Base-by-base conservation (phyloP, 1,140 invertebrate genomes). In the Ridgeia piscesae region DNA sequence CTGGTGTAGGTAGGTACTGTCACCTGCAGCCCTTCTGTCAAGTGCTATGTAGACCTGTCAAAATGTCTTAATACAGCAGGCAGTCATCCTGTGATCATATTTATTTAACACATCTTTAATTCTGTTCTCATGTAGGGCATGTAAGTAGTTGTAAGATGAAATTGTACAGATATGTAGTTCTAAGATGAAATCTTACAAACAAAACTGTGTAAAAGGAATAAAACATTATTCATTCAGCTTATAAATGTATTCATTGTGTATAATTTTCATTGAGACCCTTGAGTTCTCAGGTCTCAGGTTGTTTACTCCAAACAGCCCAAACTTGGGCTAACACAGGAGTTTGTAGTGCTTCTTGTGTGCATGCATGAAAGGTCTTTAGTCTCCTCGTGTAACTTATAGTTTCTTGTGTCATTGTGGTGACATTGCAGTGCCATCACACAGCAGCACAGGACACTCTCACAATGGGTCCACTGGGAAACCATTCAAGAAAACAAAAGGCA, bases 1-100 rank as follows among this genome's bases (percentile, higher is more conserved):
- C 95, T n/a, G 93, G 94, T 91, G 48, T 95, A 91, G 94, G 95
- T 96, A 31, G 89, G 58, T 77, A 9, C 27, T 77, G 58, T 31
- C 58, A 77, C 21, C 48, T 50, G 48, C 48, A 50, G 48, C 21
- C 27, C 4, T 77, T 4, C 4, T 77, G 17, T 31, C 17, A 33
- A 89, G 89, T 90, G 31, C 33, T 21, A 42, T 42, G 42, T 42
- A 42, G 42, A 42, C 42, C 42, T 42, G 42, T 42, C 11, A 11
- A 42, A 42, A 42, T 42, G n/a, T 42, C 4, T 42, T 42, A 42
- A 42, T 42, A 42, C 42, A 42, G 42, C 4, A 42, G 42, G 42
- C 42, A 42, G 42, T 42, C 42, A 11, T 42, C 11, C 42, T 42
- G 42, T 42, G 11, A 42, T 42, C 11, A 11, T 42, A 42, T 4